Evolutionary conservation across 2,888 invertebrate genomes (phyloP), one percentile per base, ranked within the genome.

Genomic region (Agrotis segetum): DNA sequence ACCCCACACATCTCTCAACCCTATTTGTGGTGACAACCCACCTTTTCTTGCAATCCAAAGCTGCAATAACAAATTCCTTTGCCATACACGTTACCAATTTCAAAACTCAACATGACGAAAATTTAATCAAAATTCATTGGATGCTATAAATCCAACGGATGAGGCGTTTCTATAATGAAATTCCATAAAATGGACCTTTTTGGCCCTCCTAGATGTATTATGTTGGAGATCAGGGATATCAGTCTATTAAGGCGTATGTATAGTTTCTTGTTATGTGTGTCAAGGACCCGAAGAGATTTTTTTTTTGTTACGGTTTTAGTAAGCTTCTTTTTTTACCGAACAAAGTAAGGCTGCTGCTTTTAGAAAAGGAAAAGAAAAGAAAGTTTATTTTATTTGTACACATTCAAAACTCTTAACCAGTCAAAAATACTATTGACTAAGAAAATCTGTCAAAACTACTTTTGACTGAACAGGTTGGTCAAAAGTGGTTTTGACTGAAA

Each of bases 111-210:
- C 73, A 65, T 56, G 34, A 56, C 71, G 75, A 72, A 84, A 82
- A 80, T 85, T 85, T 84, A 85, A 84, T 84, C 85, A 84, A 84
- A 84, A 85, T 84, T 84, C 85, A 84, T 84, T 69, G 74, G 67
- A 76, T 71, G 77, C 78, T 76, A 85, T 84, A 85, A 85, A 85
- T 85, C 83, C 78, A 72, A 58, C 63, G 44, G 78, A 80, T 85
- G 75, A 77, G 67, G 71, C 83, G 62, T 59, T 9, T 52, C 73
- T 53, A 78, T 85, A 85, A 85, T 85, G 84, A 85, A 83, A 85
- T 85, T 81, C 85, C 81, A 85, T 85, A 82, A 71, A 68, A 52
- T 75, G 74, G 81, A 85, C 84, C 84, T 83, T 84, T 84, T 83
- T 71, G 74, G 76, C 59, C 79, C 84, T 76, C 70, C 58, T 19